Evolutionary conservation across 1,140 invertebrate genomes (phyloP).

Genomic region (Nomia melanderi): DNA sequence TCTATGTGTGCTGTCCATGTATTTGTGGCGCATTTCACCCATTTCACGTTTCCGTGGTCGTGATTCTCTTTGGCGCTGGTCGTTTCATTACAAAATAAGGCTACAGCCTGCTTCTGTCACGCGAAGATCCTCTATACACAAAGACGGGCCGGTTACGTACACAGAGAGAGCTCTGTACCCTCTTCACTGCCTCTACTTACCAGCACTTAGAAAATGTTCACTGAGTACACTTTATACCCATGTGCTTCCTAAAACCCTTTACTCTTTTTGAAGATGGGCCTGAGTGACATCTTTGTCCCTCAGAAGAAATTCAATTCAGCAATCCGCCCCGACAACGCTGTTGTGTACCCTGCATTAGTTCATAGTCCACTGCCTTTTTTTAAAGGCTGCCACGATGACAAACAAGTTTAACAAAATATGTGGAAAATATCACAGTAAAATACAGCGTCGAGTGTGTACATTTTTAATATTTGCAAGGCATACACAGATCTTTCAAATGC

Average conservation of each 20-base stretch:
- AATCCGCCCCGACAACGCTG: constrained; percentile 27
- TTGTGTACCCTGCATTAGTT: constrained; percentile 33
- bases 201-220: constrained; percentile 60
- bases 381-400: neutral
- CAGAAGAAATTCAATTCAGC: constrained; percentile 53
- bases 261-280: constrained; percentile 33
- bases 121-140: constrained; percentile 13
- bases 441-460: too few species aligned
- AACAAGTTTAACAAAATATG: neutral
- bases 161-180: constrained; percentile 31
- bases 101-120: constrained; percentile 15
- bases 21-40: constrained; percentile 40
- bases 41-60: constrained; percentile 20
- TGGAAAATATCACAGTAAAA: neutral
- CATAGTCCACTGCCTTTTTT: constrained; percentile 25
- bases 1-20: neutral
- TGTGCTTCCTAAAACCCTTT: constrained; percentile 41
- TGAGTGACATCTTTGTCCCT: constrained; percentile 27
- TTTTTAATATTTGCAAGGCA: neutral
- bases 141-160: constrained; percentile 24
- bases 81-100: constrained; percentile 55
- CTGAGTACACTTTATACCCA: constrained; percentile 52
- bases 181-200: constrained; percentile 57
- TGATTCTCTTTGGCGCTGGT: constrained; percentile 51
- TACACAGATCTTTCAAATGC: neutral